Conservation (phyloP, 1,140 invertebrate species). For the Papilio polytes region DNA sequence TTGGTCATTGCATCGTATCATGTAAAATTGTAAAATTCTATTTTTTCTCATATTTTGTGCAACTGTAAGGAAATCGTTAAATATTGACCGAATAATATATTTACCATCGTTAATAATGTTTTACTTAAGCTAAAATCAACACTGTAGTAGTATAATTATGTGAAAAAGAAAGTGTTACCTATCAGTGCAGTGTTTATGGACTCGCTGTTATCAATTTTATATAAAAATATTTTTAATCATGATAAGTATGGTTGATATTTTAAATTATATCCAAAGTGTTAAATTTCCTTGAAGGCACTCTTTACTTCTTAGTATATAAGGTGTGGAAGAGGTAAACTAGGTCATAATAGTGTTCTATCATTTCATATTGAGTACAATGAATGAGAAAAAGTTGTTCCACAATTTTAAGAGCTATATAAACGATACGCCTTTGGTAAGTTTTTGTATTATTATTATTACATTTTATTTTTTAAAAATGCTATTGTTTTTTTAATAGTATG, state of each 20-base stretch:
- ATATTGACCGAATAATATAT: conserved; percentile 46
- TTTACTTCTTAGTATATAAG: conserved; percentile 45
- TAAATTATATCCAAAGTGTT: conserved; percentile 48
- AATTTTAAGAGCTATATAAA: conserved; percentile 81
- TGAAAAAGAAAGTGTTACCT: conserved; percentile 32
- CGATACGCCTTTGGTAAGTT: conserved; percentile 69
- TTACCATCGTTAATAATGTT: conserved; percentile 40
- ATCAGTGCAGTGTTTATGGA: conserved; percentile 58
- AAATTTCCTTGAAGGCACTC: conserved; percentile 46
- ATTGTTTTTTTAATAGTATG: too few relatives aligned
- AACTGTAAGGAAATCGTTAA: neutral
- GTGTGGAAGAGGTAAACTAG: conserved; percentile 60
- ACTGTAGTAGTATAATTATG: conserved; percentile 32
- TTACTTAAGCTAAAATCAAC: conserved; percentile 24
- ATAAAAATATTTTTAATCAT: conserved; percentile 68
- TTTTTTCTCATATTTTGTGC: conserved; percentile 34
- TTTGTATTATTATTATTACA: neutral
- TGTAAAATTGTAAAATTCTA: conserved; percentile 44
- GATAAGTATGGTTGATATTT: conserved; percentile 62
- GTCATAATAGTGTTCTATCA: conserved; percentile 59
- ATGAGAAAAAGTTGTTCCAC: conserved; percentile 75
- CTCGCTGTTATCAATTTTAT: conserved; percentile 76
- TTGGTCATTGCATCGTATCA: conserved; percentile 57
- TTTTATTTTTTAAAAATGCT: neutral
- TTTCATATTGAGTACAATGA: conserved; percentile 73